phyloP scores from a whole-genome alignment of 30 jellyfish, hydroid and myxozoan species.

The Nemopilema nomurai region DNA sequence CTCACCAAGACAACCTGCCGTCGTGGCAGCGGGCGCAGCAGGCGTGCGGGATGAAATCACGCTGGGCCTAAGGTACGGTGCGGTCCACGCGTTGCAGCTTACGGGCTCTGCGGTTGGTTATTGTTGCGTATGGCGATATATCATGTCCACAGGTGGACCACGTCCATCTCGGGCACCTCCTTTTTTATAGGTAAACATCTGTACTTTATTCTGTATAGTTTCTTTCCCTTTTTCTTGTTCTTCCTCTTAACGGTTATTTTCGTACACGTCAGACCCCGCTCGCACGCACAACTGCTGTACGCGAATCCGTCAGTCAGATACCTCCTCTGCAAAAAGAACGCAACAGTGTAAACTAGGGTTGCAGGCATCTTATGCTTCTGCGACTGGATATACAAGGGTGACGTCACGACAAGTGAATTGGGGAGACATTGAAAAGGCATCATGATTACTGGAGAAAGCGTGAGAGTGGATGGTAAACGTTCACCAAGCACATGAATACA shows the following conservation, averaged over 20 bases:
- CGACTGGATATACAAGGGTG: neutral
- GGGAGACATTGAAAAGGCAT: neutral
- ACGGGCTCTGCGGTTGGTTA: neutral
- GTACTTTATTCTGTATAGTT: conserved; percentile 55
- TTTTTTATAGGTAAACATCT: conserved; percentile 43
- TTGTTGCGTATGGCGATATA: neutral
- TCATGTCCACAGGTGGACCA: conserved; percentile 12
- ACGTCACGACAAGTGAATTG: neutral
- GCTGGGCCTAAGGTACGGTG: conserved; percentile 7
- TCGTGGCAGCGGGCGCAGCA: conserved; percentile 14
- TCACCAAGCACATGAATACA: too few relatives aligned
- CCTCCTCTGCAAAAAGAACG: conserved; percentile 13
- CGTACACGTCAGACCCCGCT: conserved; percentile 56
- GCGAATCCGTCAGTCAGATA: conserved; percentile 45
- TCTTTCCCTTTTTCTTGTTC: conserved; percentile 35
- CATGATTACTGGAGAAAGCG: neutral
- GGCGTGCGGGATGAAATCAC: conserved; percentile 4
- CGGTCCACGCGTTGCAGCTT: conserved; percentile 1
- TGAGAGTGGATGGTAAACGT: too few relatives aligned
- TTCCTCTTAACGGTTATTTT: conserved; percentile 12
- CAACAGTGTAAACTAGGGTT: neutral
- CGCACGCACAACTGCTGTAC: conserved; percentile 61
- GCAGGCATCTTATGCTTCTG: neutral
- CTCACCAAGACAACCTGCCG: neutral
- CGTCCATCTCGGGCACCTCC: conserved; percentile 31